Evolutionary conservation across 2,888 invertebrate species (phyloP), one percentile per base, ranked within the genome.

Genomic region (Tipula lateralis): DNA sequence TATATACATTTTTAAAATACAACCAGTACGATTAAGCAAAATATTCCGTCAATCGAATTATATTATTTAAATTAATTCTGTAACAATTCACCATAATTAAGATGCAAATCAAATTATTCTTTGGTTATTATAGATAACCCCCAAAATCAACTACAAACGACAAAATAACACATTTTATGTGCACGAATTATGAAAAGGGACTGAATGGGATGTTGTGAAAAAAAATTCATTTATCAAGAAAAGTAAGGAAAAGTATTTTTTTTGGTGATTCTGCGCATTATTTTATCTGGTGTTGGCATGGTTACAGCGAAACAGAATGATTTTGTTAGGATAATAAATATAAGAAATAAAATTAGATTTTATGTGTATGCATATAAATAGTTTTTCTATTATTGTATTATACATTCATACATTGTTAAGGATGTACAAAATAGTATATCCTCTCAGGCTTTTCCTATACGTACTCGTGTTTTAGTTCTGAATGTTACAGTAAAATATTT

Each of bases 251-350:
- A 66, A 44, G 6, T 2, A n/a, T 44, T 44, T 66, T 44, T 66
- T 66, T 66, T 24, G 24, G 24, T 66, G 66, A 66, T 19, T 24
- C 24, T 66, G 66, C 66, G 66, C 66, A 66, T 66, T 66, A 66
- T 66, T 66, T 66, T 12, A 66, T 66, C 66, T 66, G 66, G 24
- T 3, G 66, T 66, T 66, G 66, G 66, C 24, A 66, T 66, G 24
- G 66, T 66, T 66, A 66, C 66, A 7, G 24, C 24, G 24, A 13
- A 66, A 66, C 24, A 24, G 13, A 66, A 66, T 66, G 66, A 24
- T 24, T 66, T 66, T 66, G 66, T 66, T 66, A 66, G 66, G 66
- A 66, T 66, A 66, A 24, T 66, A 66, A 66, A 66, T 24, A 66
- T 66, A 66, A 66, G 66, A 24, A 66, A 66, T 19, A 50, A 50